A percentile compares a stretch with the other conserved stretches of the same genome.
phyloP scores from a whole-genome alignment of 2,888 invertebrate genomes.

The Aphidoletes aphidimyza region DNA sequence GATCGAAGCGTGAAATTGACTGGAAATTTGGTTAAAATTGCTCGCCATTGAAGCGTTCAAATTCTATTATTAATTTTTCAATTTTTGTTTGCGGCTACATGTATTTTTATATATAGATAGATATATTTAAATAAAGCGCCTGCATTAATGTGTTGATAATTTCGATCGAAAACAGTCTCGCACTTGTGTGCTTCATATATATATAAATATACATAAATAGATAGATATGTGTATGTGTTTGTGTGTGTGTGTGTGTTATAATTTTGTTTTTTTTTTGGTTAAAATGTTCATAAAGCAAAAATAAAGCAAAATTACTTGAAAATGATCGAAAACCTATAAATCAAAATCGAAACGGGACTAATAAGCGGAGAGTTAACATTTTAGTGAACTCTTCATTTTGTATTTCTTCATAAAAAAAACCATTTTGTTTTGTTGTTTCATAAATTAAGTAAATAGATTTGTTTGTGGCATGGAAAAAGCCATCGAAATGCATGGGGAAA shows the following conservation, averaged over 20 bases:
- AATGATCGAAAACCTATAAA: neutral
- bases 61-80: neutral
- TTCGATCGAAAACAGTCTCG: slow-evolving; percentile 5
- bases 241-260: too few relatives aligned
- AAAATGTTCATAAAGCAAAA: neutral
- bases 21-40: neutral
- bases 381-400: neutral
- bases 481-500: neutral
- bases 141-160: neutral
- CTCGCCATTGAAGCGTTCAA: neutral
- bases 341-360: neutral
- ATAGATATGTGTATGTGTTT: too few relatives aligned
- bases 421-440: neutral
- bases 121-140: neutral
- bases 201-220: too few relatives aligned
- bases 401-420: neutral
- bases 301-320: neutral
- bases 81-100: too few relatives aligned
- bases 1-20: neutral
- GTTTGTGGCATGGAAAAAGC: neutral
- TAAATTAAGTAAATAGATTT: neutral
- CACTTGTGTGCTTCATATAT: too few relatives aligned
- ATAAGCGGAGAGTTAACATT: neutral
- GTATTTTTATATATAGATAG: too few relatives aligned
- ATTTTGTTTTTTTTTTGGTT: neutral